These are phyloP conservation scores for Dicranocentrus wangi DNA, from an alignment of 2,888 invertebrate species.

Conservation along the genomic window DNA sequence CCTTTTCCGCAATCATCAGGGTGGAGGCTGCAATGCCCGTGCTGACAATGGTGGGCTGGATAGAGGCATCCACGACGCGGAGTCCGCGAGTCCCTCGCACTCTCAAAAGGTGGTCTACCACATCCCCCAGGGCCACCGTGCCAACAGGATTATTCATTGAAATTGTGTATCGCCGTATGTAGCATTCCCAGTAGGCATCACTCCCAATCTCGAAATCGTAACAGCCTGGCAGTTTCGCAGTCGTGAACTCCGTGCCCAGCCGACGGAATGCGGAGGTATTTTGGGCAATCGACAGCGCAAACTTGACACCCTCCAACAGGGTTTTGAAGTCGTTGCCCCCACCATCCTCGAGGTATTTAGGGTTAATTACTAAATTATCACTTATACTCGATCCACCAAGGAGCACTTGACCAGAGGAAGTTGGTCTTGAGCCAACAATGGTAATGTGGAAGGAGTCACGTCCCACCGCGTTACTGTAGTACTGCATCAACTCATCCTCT, in stretches of 20 bases:
- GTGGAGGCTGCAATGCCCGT: slow-evolving; percentile 51
- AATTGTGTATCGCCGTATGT: slow-evolving; percentile 44
- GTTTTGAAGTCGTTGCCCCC: slow-evolving; percentile 37
- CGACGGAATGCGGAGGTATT: slow-evolving; percentile 37
- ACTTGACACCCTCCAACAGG: slow-evolving; percentile 56
- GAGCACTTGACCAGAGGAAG: slow-evolving; percentile 47
- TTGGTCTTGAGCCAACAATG: slow-evolving; percentile 57
- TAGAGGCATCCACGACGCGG: slow-evolving; percentile 52
- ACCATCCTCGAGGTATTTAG: slow-evolving; percentile 52
- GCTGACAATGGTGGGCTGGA: slow-evolving; percentile 49
- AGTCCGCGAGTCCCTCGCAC: slow-evolving; percentile 49
- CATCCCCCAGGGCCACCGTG: slow-evolving; percentile 32
- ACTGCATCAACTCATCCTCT: slow-evolving; percentile 54
- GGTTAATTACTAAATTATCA: slow-evolving; percentile 59
- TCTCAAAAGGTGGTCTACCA: slow-evolving; percentile 38
- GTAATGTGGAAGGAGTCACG: slow-evolving; percentile 56
- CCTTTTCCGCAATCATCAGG: slow-evolving; percentile 64
- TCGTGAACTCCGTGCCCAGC: slow-evolving; percentile 55
- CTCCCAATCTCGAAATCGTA: slow-evolving; percentile 41
- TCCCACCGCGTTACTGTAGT: slow-evolving; percentile 51
- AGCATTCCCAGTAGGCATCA: slow-evolving; percentile 63
- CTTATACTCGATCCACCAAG: slow-evolving; percentile 37
- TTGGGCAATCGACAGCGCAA: slow-evolving; percentile 32
- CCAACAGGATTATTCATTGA: slow-evolving; percentile 63
- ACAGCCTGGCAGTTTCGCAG: slow-evolving; percentile 60